Base-by-base conservation (phyloP, 92 coral and sea anemone species). In the Porites evermanni region DNA sequence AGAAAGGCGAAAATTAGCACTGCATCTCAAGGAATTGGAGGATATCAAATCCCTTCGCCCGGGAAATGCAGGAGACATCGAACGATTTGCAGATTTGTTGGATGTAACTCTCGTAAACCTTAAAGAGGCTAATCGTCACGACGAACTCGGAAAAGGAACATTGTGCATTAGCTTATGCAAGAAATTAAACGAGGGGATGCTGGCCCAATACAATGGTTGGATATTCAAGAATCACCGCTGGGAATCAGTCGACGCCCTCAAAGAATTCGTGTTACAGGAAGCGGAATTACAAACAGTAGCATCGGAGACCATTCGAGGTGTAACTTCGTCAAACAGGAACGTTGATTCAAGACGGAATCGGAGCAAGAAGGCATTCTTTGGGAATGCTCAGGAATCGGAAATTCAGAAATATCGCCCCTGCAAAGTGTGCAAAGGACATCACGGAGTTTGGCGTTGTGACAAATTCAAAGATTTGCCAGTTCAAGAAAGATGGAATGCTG, bases 201-300 rank as follows among this genome's bases (percentile, higher is more conserved):
- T 91, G 17, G 86, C 94, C 16, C 90, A 73, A 44, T 92, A 92
- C 64, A 87, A 91, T 64, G 87, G 92, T 26, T 91, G 94, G 90
- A 84, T 84, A 24, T 76, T 68, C 23, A 88, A 91, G 61, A 91
- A 85, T 60, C 38, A 64, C n/a, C 87, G 67, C 74, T 32, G 64
- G 78, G 85, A 92, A 77, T 89, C 89, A 60, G 85, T 86, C 7
- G 88, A 83, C 53, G 71, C 78, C 17, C 69, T 90, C 76, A 90
- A 90, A 61, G 93, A 72, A 59, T 72, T 72, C 38, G 12, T 72
- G 8, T 32, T 72, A 17, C 65, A 74, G 21, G 79, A 74, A 74
- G 79, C 79, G 20, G 19, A 74, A 54, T 74, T 74, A 51, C 65
- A 93, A 67, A 79, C 90, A 69, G 79, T 86, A 47, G 87, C 90